Conservation (phyloP, 2,797 vertebrate species). For the Peromyscus attwateri region DNA sequence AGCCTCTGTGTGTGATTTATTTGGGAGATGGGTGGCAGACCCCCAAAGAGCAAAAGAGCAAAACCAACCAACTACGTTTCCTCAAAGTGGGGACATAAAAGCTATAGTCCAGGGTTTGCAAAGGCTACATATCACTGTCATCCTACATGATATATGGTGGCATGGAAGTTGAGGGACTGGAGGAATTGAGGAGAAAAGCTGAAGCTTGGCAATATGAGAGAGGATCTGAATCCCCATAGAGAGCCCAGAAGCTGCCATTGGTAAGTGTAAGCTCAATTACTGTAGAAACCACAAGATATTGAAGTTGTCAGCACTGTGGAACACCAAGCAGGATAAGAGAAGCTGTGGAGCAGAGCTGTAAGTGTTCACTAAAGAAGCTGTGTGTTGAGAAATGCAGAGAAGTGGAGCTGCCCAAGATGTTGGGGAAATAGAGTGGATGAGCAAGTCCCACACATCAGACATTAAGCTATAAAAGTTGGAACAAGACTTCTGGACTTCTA, state of each 20-base stretch:
- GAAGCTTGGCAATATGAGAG: neutral
- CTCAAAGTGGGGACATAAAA: neutral
- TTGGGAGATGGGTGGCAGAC: too few species aligned
- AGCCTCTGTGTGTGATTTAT: too few species aligned
- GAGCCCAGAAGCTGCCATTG: neutral
- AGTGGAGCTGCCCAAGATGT: neutral
- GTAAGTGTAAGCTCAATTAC: neutral
- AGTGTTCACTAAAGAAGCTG: too few species aligned
- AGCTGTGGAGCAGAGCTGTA: too few species aligned
- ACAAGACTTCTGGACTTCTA: neutral
- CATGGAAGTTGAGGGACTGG: neutral
- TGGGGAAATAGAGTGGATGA: neutral
- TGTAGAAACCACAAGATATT: neutral
- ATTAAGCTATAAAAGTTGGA: neutral
- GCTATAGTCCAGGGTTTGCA: neutral
- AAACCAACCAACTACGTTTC: too few species aligned
- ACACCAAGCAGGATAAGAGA: neutral
- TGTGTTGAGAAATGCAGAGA: neutral
- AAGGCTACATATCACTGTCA: neutral
- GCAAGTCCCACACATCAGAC: neutral
- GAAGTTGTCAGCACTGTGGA: neutral
- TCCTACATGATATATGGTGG: neutral
- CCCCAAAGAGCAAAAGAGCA: too few species aligned
- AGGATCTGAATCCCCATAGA: neutral
- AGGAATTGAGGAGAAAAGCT: neutral